Evolutionary conservation across 2,888 invertebrate genomes (phyloP).

Genomic region (Drosophila flavopinicola): DNA sequence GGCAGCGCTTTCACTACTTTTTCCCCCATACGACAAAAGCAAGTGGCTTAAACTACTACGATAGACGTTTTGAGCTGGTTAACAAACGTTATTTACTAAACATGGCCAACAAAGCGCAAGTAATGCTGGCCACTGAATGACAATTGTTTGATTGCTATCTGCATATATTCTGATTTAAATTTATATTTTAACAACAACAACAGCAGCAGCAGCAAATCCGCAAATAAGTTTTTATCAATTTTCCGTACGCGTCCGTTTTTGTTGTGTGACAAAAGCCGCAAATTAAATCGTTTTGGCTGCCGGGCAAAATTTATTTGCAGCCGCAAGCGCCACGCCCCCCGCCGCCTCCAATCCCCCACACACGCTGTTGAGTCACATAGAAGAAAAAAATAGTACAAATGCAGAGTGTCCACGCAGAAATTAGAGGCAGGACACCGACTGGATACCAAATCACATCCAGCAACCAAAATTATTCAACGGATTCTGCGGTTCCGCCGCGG

Average conservation of each 20-base stretch:
- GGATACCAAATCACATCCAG: conserved; percentile 65
- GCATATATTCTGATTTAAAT: conserved; percentile 33
- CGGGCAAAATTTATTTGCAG: conserved; percentile 65
- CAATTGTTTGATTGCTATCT: conserved; percentile 13
- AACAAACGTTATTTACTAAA: not conserved
- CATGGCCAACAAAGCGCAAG: not conserved
- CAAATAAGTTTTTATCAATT: conserved; percentile 65
- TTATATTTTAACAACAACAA: conserved; percentile 9
- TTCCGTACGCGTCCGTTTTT: conserved; percentile 39
- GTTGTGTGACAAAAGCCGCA: conserved; percentile 71
- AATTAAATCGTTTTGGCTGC: conserved; percentile 76
- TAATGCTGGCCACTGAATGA: not conserved
- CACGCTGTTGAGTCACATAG: conserved; percentile 3
- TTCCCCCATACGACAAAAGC: not conserved
- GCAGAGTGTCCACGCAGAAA: conserved; percentile 45
- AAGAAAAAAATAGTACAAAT: conserved; percentile 9
- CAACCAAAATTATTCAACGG: conserved; percentile 74
- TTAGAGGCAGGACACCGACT: conserved; percentile 53
- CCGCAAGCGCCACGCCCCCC: conserved; percentile 43
- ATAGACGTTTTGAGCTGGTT: not conserved
- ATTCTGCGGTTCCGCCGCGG: conserved; percentile 65
- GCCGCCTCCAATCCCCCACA: conserved; percentile 9
- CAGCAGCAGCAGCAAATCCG: conserved; percentile 16
- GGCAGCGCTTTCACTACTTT: conserved; percentile 18
- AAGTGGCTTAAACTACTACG: not conserved